Evolutionary conservation across 2,797 vertebrate genomes (phyloP).

Genomic region (Rhinatrema bivittatum): DNA sequence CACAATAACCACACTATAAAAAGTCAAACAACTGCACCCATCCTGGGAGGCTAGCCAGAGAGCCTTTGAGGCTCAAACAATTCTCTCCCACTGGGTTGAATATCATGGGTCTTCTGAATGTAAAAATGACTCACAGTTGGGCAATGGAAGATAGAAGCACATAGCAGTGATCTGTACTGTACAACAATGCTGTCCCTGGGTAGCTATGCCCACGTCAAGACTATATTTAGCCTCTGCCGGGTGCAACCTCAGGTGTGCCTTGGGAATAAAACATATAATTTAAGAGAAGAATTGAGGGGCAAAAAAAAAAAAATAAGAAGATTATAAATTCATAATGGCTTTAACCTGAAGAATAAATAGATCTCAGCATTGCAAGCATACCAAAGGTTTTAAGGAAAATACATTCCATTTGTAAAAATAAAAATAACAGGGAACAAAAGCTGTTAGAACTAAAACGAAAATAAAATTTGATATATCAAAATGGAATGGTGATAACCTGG

Average conservation of each 20-base stretch:
- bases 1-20: slow-evolving; percentile 8
- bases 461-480: no score
- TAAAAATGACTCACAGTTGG: slow-evolving; percentile 6
- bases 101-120: slow-evolving; percentile 4
- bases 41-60: slow-evolving; percentile 1
- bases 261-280: slow-evolving; percentile 17
- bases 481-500: no score
- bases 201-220: slow-evolving; percentile 6
- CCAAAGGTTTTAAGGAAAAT: no score
- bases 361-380: no score
- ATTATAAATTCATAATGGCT: slow-evolving; percentile 21
- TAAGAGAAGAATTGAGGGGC: slow-evolving; percentile 11
- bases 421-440: no score
- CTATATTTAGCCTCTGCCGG: slow-evolving; percentile 10
- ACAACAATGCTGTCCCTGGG: slow-evolving; percentile 2
- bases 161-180: slow-evolving; percentile 4
- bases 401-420: no score
- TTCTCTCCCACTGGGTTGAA: background rate
- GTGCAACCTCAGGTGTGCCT: slow-evolving; percentile 9
- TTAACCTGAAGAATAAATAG: no score
- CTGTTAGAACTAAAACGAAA: no score
- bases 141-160: slow-evolving; percentile 5
- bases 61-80: slow-evolving; percentile 9
- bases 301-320: slow-evolving; percentile 17
- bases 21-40: slow-evolving; percentile 6